Percentiles rank a stretch among this genome's conserved stretches.
phyloP scores from a whole-genome alignment of 2,113 vertebrate genomes.

The Microtus ochrogaster region DNA sequence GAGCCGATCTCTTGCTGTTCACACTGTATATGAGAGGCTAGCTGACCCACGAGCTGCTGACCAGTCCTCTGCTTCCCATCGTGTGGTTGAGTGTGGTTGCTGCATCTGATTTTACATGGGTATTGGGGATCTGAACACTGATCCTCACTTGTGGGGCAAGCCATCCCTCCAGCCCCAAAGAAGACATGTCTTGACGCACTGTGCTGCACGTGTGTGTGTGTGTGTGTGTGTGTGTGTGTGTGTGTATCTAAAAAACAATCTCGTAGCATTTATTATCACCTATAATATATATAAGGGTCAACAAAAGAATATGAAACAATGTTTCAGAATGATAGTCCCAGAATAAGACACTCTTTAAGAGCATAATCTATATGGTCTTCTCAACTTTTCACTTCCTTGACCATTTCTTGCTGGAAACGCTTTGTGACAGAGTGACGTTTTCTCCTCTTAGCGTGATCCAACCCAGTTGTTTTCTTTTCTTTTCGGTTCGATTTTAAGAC shows the following conservation, averaged over 20 bases:
- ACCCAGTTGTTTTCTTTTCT: not conserved
- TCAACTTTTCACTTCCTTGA: not conserved
- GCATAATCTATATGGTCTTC: too few species aligned
- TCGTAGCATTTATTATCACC: not conserved
- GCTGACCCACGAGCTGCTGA: not conserved
- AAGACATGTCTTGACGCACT: not conserved
- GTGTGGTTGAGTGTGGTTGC: not conserved
- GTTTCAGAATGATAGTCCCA: not conserved
- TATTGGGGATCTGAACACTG: not conserved
- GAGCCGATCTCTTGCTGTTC: not conserved
- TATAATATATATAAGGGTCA: not conserved
- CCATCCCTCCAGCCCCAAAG: not conserved
- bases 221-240: too few species aligned
- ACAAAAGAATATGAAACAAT: not conserved
- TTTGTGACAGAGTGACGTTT: not conserved
- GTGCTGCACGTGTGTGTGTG: too few species aligned
- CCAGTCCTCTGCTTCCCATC: not conserved
- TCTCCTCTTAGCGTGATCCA: too few species aligned
- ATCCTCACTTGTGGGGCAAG: not conserved
- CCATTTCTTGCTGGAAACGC: not conserved
- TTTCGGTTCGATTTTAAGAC: not conserved
- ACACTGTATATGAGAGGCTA: not conserved
- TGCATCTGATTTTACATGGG: not conserved
- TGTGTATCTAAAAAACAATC: too few species aligned
- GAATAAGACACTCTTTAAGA: not conserved